Base-by-base conservation (phyloP, 2,113 vertebrate species). In the Paratilapia polleni region DNA sequence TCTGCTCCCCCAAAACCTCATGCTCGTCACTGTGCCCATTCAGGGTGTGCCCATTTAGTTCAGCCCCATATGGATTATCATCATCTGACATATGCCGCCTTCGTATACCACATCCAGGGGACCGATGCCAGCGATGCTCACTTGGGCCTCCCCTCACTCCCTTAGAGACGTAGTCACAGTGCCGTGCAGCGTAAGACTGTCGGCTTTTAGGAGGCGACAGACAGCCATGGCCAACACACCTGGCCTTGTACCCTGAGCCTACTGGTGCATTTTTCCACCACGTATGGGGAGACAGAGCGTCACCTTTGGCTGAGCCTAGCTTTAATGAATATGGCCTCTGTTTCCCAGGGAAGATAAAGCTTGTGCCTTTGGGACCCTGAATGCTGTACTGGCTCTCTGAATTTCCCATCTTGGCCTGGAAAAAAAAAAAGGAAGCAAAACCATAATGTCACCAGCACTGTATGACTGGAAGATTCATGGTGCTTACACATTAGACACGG, bases 301-400 rank as follows among this genome's bases (percentile, higher is more conserved):
- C 96, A 5, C 97, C 97, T 93, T 97, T 97, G 78, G 95, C 86
- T 77, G 96, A 94, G 75, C 95, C 96, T 57, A 97, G 95, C 93
- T 97, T 98, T 80, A 97, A 91, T 77, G 97, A 96, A 88, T 96
- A 97, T 63, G 97, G 96, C 89, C 97, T 99, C 41, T 95, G 97
- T 95, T 97, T 98, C 90, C 96, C 94, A 4, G 96, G 84, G 63
- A 96, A 74, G 28, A 96, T 76, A 63, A 88, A 95, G 85, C 92
- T 91, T 20, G 95, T 96, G 79, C 92, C 96, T 95, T 97, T 97
- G 5, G 97, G 91, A 77, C 96, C 97, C 91, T 97, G 98, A 87
- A 98, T 94, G 89, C 97, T 99, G 90, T 99, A 99, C 60, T 99
- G 98, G 93, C 98, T 99, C 94, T 99, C 98, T 12, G 98, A 99